These are phyloP conservation scores for Corvus hawaiiensis DNA, from an alignment of 2,113 vertebrate genomes.

Conservation along the genomic window DNA sequence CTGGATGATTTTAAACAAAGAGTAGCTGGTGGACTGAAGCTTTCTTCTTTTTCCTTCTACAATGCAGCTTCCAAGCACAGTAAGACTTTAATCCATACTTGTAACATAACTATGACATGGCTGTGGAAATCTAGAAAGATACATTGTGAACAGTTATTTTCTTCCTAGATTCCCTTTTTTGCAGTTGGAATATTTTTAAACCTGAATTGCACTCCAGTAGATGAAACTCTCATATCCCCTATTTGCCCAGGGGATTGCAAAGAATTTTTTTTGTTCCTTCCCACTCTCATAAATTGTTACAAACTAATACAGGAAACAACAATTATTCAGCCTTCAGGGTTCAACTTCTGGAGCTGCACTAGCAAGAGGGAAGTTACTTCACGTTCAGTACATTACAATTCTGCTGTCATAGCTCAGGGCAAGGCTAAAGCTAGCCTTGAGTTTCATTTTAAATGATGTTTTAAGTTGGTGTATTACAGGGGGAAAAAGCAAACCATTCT, in stretches of 20 bases:
- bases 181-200: conserved; percentile 16
- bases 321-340: conserved; percentile 45
- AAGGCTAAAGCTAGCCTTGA: conserved; percentile 24
- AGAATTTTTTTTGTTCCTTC: background rate
- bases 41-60: background rate
- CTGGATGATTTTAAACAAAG: background rate
- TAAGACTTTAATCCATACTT: background rate
- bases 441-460: conserved; percentile 4
- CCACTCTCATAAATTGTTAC: conserved; percentile 30
- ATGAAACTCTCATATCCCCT: background rate
- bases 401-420: background rate
- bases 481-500: background rate
- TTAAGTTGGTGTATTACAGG: background rate
- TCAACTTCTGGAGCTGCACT: background rate
- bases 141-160: background rate
- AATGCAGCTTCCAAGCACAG: background rate
- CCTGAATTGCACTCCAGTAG: background rate
- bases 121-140: background rate
- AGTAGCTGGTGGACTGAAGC: background rate
- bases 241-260: conserved; percentile 12
- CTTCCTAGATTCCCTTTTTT: background rate
- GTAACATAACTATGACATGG: background rate
- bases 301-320: conserved; percentile 45
- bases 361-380: background rate
- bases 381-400: background rate